These are phyloP conservation scores for Ascaphus truei DNA, from an alignment of 2,113 vertebrate genomes.

Conservation along the genomic window DNA sequence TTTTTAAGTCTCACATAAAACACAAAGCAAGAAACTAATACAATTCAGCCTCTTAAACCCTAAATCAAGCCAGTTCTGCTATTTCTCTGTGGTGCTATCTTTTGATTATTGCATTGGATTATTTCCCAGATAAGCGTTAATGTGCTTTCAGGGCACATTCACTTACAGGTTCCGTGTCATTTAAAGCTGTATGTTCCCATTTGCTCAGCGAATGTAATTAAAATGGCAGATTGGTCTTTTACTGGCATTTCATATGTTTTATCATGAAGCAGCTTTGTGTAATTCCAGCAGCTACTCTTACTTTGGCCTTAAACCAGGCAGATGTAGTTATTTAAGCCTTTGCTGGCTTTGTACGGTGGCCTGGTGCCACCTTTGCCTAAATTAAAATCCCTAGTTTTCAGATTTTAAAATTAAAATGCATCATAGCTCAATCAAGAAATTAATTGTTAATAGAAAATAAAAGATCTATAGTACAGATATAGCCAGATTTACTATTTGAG, in stretches of 20 bases:
- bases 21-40: background rate
- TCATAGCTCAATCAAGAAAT: no score
- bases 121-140: constrained; percentile 61
- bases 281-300: constrained; percentile 53
- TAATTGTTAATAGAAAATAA: no score
- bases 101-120: constrained; percentile 62
- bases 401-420: no score
- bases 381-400: no score
- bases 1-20: background rate
- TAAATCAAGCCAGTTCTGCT: constrained; percentile 1
- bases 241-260: constrained; percentile 45
- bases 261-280: constrained; percentile 49
- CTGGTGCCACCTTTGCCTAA: no score
- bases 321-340: no score
- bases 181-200: constrained; percentile 53
- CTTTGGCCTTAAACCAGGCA: background rate
- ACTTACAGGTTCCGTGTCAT: constrained; percentile 51
- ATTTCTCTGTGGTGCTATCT: constrained; percentile 39
- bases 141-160: constrained; percentile 50
- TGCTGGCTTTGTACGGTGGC: no score
- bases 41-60: constrained; percentile 10
- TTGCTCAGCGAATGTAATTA: constrained; percentile 52
- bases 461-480: no score
- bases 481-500: no score
- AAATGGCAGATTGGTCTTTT: constrained; percentile 55